Evolutionary conservation across 64 coral and sea anemone genomes (phyloP), one percentile per base, ranked within the genome.

Genomic region (Dendrophyllia cribrosa): DNA sequence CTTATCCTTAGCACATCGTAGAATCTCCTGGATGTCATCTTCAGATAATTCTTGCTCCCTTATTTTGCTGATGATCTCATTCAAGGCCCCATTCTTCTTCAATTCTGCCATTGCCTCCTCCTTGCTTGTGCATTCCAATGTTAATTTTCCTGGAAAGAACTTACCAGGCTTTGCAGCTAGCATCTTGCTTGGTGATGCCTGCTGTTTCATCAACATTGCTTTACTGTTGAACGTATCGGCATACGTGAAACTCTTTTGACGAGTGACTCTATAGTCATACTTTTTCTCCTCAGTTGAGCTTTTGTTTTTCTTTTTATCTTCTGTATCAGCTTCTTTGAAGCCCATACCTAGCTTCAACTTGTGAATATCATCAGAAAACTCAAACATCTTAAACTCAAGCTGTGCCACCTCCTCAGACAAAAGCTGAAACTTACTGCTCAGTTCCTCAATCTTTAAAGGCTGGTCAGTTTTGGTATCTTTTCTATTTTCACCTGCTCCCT

Each of bases 11-110:
- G 95, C 92, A 65, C 79, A 90, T 24, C 88, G 86, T 50, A 97
- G 45, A 4, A 97, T 89, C 62, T 97, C 92, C 26, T 97, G 95
- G 48, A 97, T 97, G 45, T 97, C 95, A 76, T 97, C 95, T 23
- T 91, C 92, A 58, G 88, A 87, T 34, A 97, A 87, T 70, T 97
- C 95, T 87, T 90, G 90, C 58, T 94, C 95, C 45, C 91, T 93
- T 52, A 87, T 94, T 66, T 74, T 64, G 19, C 60, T 94, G 20
- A 89, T 44, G 23, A 88, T 85, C 47, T 93, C 72, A 62, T 77
- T 85, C 22, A 93, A 67, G 3, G 22, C 83, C 17, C 74, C 19
- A 43, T 79, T 77, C 82, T 78, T 93, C 52, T 47, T 76, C 70
- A 68, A 69, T 11, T 93, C 91, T 5, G 82, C 83, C 59, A 93